Conservation (phyloP, 1,140 invertebrate species). For the Drosophila ohnishii region DNA sequence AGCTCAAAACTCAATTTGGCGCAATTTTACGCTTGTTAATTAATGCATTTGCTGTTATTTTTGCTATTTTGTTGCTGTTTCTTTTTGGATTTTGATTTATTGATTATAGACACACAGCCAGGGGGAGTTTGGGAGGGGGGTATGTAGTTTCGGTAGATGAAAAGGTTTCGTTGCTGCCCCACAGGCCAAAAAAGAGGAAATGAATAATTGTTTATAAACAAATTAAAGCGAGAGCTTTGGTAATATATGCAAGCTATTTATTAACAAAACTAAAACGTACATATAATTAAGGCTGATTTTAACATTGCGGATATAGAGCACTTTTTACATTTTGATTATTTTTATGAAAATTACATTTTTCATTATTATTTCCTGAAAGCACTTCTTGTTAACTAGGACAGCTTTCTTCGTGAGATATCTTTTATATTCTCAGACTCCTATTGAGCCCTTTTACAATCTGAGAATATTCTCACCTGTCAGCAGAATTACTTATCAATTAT, state of each 20-base stretch:
- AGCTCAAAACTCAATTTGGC: slow-evolving; percentile 54
- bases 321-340: background rate
- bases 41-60: slow-evolving; percentile 42
- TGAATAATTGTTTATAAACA: slow-evolving; percentile 33
- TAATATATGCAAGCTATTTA: slow-evolving; percentile 21
- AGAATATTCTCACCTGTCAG: slow-evolving; percentile 27
- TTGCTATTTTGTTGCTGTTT: slow-evolving; percentile 6
- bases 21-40: slow-evolving; percentile 74
- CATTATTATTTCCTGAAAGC: background rate
- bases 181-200: slow-evolving; percentile 38
- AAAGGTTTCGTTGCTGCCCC: slow-evolving; percentile 16
- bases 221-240: slow-evolving; percentile 7
- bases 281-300: slow-evolving; percentile 12
- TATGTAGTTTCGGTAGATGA: slow-evolving; percentile 16
- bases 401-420: background rate
- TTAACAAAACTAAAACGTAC: slow-evolving; percentile 11
- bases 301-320: background rate
- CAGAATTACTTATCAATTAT: slow-evolving; percentile 27
- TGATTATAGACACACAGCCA: slow-evolving; percentile 28
- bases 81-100: slow-evolving; percentile 35
- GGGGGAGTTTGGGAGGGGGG: background rate
- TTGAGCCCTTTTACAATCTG: slow-evolving; percentile 5
- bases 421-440: background rate
- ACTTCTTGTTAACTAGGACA: background rate
- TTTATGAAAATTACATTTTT: background rate